These are phyloP conservation scores for Triplophysa rosa DNA, from an alignment of 2,113 vertebrate genomes.

Conservation along the genomic window DNA sequence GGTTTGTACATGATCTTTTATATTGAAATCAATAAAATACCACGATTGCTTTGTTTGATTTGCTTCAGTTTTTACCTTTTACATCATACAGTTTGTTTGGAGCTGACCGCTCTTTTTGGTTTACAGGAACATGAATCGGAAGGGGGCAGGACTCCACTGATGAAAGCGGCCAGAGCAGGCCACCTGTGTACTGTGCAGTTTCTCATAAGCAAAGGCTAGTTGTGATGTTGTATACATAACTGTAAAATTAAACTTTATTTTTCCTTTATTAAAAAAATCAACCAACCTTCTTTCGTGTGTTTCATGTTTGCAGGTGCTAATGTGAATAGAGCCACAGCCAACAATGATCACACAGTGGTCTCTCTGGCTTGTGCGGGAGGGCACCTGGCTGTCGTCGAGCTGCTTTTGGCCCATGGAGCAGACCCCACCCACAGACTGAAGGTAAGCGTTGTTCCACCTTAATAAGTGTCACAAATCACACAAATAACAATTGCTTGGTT, in stretches of 20 bases:
- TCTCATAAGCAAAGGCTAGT: slow-evolving; percentile 94
- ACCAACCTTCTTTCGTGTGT: too few species aligned
- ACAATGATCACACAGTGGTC: slow-evolving; percentile 99
- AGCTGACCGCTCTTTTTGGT: slow-evolving; percentile 17
- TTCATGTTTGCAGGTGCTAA: slow-evolving; percentile 83
- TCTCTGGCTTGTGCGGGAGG: slow-evolving; percentile 96
- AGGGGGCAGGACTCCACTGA: slow-evolving; percentile 95
- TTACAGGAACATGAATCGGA: slow-evolving; percentile 95
- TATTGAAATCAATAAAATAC: not conserved
- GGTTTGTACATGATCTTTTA: slow-evolving; percentile 71
- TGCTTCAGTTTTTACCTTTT: not conserved
- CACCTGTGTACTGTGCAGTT: slow-evolving; percentile 98
- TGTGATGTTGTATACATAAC: too few species aligned
- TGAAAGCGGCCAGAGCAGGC: slow-evolving; percentile 98
- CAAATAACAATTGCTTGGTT: not conserved
- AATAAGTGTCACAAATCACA: not conserved
- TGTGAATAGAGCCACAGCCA: slow-evolving; percentile 95
- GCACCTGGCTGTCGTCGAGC: slow-evolving; percentile 95
- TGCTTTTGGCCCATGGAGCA: slow-evolving; percentile 94
- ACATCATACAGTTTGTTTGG: not conserved
- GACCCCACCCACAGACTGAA: slow-evolving; percentile 98
- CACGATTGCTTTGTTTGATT: not conserved
- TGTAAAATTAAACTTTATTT: not conserved
- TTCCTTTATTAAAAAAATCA: not conserved
- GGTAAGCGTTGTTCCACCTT: slow-evolving; percentile 70